These are phyloP conservation scores for Nothocercus julius DNA, from an alignment of 2,113 vertebrate species.

Conservation along the genomic window DNA sequence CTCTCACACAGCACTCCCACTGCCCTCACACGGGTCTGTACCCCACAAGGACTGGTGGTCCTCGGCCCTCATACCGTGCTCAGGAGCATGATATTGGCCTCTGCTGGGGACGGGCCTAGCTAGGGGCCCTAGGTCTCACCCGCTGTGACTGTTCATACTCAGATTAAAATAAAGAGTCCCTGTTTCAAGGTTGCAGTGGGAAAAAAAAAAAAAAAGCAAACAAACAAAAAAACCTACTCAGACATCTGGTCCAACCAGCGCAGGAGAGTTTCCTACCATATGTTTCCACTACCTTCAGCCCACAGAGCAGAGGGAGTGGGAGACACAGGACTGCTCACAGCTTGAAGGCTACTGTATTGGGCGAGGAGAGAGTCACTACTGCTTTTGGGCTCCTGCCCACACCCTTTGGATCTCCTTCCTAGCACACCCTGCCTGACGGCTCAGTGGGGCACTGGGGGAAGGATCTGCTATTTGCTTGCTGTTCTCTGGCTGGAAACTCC, in stretches of 20 bases:
- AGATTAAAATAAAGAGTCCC: not conserved
- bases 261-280: not conserved
- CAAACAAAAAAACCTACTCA: not conserved
- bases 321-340: not conserved
- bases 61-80: not conserved
- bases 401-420: not conserved
- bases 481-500: not conserved
- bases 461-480: not conserved
- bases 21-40: not conserved
- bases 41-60: not conserved
- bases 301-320: not conserved
- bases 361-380: not conserved
- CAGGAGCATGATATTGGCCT: not conserved
- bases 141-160: not conserved
- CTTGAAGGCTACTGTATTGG: not conserved
- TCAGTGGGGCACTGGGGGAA: not conserved
- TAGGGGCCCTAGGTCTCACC: not conserved
- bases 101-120: not conserved
- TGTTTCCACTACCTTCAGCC: slow-evolving; percentile 17
- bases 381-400: not conserved
- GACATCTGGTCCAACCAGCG: not conserved
- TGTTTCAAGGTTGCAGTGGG: not conserved
- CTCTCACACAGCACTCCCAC: not conserved
- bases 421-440: not conserved
- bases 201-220: not conserved